A percentile compares a stretch with the other conserved stretches of the same genome.
Conservation (phyloP, 1,140 invertebrate species). For the Eueides isabella region DNA sequence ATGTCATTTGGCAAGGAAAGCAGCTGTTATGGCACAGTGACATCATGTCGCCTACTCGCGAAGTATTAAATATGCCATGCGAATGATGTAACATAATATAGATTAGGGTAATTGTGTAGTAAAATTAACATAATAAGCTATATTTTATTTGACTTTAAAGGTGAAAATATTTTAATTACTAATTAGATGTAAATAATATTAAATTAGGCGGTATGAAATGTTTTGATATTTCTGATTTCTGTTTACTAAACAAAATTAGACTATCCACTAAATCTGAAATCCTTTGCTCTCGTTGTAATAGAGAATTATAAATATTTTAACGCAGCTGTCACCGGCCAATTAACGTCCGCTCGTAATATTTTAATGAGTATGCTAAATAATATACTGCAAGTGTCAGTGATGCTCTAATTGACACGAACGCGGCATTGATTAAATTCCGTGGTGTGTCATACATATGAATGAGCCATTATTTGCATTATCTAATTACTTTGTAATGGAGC, state of each 20-base stretch:
- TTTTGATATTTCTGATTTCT: not conserved
- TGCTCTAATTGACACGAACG: slow-evolving; percentile 35
- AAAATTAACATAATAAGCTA: not conserved
- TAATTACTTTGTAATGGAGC: slow-evolving; percentile 31
- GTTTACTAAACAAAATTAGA: not conserved
- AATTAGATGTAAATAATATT: too few relatives aligned
- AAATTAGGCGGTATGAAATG: not conserved
- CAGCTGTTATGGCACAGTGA: slow-evolving; percentile 46
- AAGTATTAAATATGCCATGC: not conserved
- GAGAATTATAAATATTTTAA: not conserved
- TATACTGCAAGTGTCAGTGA: slow-evolving; percentile 22
- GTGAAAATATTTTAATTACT: too few relatives aligned
- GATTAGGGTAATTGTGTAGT: not conserved
- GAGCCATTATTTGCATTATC: slow-evolving; percentile 37
- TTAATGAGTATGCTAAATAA: slow-evolving; percentile 32
- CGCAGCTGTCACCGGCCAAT: slow-evolving; percentile 8
- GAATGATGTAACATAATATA: slow-evolving; percentile 22
- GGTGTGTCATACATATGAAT: slow-evolving; percentile 41
- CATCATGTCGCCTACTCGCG: slow-evolving; percentile 47
- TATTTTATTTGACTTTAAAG: not conserved
- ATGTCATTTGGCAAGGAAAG: slow-evolving; percentile 67
- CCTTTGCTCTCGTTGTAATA: not conserved
- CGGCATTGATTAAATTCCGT: slow-evolving; percentile 41
- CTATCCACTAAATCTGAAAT: not conserved
- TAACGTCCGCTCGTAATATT: slow-evolving; percentile 22